Base-by-base conservation (phyloP, 2,888 invertebrate species). In the Actias luna region DNA sequence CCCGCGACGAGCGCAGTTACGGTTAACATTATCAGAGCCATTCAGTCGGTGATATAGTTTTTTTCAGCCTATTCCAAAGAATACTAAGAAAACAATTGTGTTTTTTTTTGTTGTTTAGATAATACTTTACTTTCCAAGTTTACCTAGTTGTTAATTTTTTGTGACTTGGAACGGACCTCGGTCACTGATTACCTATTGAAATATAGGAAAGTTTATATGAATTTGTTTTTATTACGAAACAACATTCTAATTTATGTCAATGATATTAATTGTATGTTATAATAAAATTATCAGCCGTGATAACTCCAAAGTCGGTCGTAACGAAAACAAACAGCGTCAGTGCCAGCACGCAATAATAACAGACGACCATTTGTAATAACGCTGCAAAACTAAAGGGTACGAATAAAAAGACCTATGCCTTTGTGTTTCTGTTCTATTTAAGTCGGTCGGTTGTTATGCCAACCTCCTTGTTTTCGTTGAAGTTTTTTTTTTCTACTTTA, bases 391-490 rank as follows among this genome's bases (percentile, higher is more conserved):
- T 63, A 2, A 65, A 57, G 29, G 25, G 42, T 52, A 18, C 35
- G 67, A 64, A 65, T 63, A 71, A 75, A 71, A 65, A 69, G 70
- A 65, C 63, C 65, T 58, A 60, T 72, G 68, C 75, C 83, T 87
- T 89, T 90, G 89, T 88, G 78, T 79, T 66, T 62, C 42, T 59
- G 63, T 63, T 65, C 75, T 78, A 67, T 74, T 67, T n/a, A 69
- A 82, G 72, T 76, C 73, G 68, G 84, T 79, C 73, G 87, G 63
- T 80, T 82, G 74, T 72, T 73, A 67, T 65, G 74, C 75, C 79
- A 84, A 85, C 88, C 89, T 86, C 83, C 88, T 88, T 89, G 90
- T 89, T 89, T 89, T 88, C 80, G 79, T 83, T 78, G 77, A 77
- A 75, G 76, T 72, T 76, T 85, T 84, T 88, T 85, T 84, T 82